Conservation (phyloP, 2,797 vertebrate genomes). For the Hoplostethus atlanticus region DNA sequence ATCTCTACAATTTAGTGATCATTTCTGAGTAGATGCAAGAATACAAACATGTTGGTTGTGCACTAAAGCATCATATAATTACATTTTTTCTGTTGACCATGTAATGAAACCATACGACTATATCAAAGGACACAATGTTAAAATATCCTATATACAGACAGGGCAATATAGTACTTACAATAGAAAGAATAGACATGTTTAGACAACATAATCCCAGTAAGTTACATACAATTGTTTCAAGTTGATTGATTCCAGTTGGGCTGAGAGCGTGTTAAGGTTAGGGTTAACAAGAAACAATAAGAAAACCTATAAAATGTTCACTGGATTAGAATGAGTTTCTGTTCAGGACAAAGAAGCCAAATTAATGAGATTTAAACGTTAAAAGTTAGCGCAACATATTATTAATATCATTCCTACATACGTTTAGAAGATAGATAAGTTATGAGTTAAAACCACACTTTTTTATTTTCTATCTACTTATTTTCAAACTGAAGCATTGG, state of each 20-base stretch:
- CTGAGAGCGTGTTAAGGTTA: slow-evolving; percentile 39
- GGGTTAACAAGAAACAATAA: neutral
- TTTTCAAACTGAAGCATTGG: slow-evolving; percentile 55
- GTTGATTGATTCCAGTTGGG: slow-evolving; percentile 56
- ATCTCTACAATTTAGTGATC: too few relatives aligned
- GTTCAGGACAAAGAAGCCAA: slow-evolving; percentile 64
- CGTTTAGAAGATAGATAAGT: slow-evolving; percentile 28
- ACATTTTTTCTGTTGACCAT: too few relatives aligned
- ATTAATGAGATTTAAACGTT: slow-evolving; percentile 44
- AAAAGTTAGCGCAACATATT: slow-evolving; percentile 27
- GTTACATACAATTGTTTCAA: slow-evolving; percentile 34
- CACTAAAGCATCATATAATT: too few relatives aligned
- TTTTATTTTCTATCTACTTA: neutral
- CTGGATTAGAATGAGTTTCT: slow-evolving; percentile 68
- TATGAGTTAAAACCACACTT: slow-evolving; percentile 51
- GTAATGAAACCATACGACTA: slow-evolving; percentile 33
- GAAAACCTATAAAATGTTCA: slow-evolving; percentile 44
- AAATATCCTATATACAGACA: neutral
- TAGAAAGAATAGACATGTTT: slow-evolving; percentile 18
- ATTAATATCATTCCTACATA: neutral
- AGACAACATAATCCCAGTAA: slow-evolving; percentile 26
- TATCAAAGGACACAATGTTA: slow-evolving; percentile 18
- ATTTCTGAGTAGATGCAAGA: too few relatives aligned
- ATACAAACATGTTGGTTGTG: too few relatives aligned
- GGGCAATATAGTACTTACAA: neutral